Base-by-base conservation (phyloP, 2,113 vertebrate genomes). In the Rhinolophus sinicus region DNA sequence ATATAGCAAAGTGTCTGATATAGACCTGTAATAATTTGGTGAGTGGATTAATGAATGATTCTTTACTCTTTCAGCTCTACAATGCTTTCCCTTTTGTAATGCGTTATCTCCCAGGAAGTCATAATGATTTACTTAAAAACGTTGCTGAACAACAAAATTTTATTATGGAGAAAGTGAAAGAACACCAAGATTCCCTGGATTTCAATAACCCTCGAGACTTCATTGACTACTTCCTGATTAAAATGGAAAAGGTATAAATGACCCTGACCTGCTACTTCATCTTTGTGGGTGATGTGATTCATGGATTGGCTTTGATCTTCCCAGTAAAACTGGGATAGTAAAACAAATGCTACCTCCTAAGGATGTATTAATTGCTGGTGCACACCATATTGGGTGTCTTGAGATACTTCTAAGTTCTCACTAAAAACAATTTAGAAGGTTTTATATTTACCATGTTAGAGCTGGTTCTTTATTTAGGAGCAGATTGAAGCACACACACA, bases 201-300 rank as follows among this genome's bases (percentile, higher is more conserved):
- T 82, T 92, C 2, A 96, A 26, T 89, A 94, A 95, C 33, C 99
- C 98, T 0, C 95, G 98, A 60, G 99, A 99, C 86, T 99, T 98
- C 85, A 99, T 99, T 1, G 99, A 99, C 97, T 98, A 99, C 95
- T 99, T 99, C 95, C 98, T 99, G 87, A 97, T 98, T 69, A 98
- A 98, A 98, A 98, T 98, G 9, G 90, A 98, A 50, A 98, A 99
- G 98, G 99, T 99, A 94, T 16, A 98, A 0, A 88, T 40, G 0
- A 52, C 72, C 89, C 70, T 4, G 2, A 21, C 99, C 99, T 96
- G 12, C 81, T 92, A 0, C 73, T 82, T 94, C 86, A 90, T 30
- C 98, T 98, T 1, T 95, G 97, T 88, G 98, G 98, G 4, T 80
- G 3, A 75, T 78, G 12, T 64, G 50, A 73, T 54, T 73, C 54